Conservation (phyloP, 2,888 invertebrate genomes). For the Mesorhabditis spiculigera region DNA sequence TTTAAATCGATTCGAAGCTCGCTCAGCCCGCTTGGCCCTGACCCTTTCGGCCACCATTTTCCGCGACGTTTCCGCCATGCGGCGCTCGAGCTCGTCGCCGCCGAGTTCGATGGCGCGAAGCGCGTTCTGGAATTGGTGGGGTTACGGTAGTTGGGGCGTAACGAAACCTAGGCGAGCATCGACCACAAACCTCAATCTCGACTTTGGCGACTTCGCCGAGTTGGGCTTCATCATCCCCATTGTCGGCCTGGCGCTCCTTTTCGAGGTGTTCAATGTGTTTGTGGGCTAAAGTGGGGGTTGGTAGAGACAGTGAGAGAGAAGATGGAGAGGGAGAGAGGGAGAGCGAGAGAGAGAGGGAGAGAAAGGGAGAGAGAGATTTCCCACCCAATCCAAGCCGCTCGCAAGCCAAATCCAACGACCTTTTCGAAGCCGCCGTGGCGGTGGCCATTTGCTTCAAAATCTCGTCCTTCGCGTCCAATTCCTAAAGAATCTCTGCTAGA, state of each 20-base stretch:
- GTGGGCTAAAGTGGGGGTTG: too few species aligned
- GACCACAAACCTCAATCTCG: neutral
- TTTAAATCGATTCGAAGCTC: neutral
- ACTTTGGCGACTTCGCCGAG: conserved; percentile 1
- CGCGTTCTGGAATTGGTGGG: neutral
- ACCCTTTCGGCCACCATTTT: conserved; percentile 38
- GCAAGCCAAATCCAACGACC: conserved; percentile 19
- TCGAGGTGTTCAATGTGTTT: neutral
- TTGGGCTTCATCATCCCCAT: neutral
- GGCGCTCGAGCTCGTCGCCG: conserved; percentile 45
- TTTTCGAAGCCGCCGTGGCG: conserved; percentile 18
- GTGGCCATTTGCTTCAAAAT: conserved; percentile 28
- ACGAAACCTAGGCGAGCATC: too few species aligned
- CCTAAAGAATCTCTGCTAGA: conserved; percentile 14
- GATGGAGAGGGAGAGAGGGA: too few species aligned
- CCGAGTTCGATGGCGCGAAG: conserved; percentile 25
- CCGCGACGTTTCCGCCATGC: conserved; percentile 51
- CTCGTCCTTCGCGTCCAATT: conserved; percentile 33
- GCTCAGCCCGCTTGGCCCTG: neutral
- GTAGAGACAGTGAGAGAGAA: too few species aligned
- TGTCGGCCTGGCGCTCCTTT: neutral
- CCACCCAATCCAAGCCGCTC: conserved; percentile 10
- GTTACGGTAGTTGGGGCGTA: neutral
- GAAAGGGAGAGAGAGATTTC: neutral
- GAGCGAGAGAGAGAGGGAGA: too few species aligned